Percentiles rank a stretch among this genome's conserved stretches.
Conservation (phyloP, 2,113 vertebrate genomes). For the Illadopsis cleaveri region DNA sequence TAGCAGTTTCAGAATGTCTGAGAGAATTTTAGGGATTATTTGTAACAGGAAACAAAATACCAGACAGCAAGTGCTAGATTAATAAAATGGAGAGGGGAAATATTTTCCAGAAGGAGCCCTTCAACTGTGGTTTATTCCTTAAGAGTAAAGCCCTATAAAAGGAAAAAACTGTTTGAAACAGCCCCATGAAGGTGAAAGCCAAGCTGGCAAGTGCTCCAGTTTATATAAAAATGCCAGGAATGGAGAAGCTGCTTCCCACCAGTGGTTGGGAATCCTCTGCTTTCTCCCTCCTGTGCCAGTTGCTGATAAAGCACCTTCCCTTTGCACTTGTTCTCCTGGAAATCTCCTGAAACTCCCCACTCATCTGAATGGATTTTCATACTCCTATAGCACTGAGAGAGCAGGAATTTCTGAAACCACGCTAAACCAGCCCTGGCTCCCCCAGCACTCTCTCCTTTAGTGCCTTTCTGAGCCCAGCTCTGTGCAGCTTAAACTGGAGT, state of each 20-base stretch:
- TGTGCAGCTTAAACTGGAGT: background rate
- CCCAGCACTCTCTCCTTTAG: background rate
- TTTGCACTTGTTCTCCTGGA: background rate
- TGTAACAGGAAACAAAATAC: background rate
- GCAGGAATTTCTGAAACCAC: background rate
- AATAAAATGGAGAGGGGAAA: background rate
- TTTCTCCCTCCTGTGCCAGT: background rate
- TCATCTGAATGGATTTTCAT: background rate
- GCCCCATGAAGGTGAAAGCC: background rate
- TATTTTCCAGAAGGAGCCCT: background rate
- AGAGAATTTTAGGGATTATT: conserved; percentile 12
- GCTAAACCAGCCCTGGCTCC: background rate
- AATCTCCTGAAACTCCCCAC: background rate
- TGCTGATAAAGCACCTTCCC: background rate
- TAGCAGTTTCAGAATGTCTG: background rate
- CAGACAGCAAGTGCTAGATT: background rate
- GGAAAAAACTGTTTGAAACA: background rate
- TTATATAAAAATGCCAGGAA: background rate
- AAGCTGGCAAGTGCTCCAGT: background rate
- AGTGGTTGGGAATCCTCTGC: background rate
- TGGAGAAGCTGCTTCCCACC: background rate
- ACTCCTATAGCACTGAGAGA: background rate
- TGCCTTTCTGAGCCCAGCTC: background rate
- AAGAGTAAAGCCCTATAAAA: background rate
- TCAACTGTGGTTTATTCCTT: background rate